A percentile compares a stretch with the other conserved stretches of the same genome.
phyloP scores from a whole-genome alignment of 2,888 invertebrate genomes.

The Lapara coniferarum region DNA sequence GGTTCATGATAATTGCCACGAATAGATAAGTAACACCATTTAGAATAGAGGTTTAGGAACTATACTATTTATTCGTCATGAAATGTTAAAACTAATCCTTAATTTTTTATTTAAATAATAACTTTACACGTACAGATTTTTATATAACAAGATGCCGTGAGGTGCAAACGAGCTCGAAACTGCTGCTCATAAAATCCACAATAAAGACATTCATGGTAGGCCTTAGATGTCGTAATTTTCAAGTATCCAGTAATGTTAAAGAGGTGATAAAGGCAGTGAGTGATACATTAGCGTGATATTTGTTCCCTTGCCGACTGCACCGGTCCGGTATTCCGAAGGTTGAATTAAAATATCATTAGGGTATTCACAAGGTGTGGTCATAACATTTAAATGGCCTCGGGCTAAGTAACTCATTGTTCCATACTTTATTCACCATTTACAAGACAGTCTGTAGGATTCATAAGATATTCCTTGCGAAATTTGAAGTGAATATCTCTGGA shows the following conservation, averaged over 20 bases:
- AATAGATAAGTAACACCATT: too few relatives aligned
- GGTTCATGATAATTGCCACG: too few relatives aligned
- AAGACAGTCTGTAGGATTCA: slow-evolving; percentile 13
- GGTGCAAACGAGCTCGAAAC: background rate
- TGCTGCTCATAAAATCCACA: too few relatives aligned
- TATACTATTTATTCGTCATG: too few relatives aligned
- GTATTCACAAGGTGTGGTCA: slow-evolving; percentile 45
- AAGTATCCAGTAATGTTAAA: background rate
- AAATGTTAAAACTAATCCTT: too few relatives aligned
- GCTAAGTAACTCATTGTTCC: slow-evolving; percentile 23
- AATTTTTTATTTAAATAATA: too few relatives aligned
- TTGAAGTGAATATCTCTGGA: slow-evolving; percentile 1
- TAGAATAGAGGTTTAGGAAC: too few relatives aligned
- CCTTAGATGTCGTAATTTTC: background rate
- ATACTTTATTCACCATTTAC: slow-evolving; percentile 21
- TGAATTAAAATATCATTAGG: slow-evolving; percentile 49
- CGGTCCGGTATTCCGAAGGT: slow-evolving; percentile 43
- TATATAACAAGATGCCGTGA: background rate
- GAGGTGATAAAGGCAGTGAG: background rate
- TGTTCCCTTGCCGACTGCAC: slow-evolving; percentile 45
- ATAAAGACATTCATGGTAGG: too few relatives aligned
- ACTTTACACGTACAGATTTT: too few relatives aligned
- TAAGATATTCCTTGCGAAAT: slow-evolving; percentile 17
- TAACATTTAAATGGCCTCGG: slow-evolving; percentile 37
- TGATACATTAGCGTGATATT: slow-evolving; percentile 36